Base-by-base conservation (phyloP, 2,888 invertebrate species). In the Sphinx pinastri region DNA sequence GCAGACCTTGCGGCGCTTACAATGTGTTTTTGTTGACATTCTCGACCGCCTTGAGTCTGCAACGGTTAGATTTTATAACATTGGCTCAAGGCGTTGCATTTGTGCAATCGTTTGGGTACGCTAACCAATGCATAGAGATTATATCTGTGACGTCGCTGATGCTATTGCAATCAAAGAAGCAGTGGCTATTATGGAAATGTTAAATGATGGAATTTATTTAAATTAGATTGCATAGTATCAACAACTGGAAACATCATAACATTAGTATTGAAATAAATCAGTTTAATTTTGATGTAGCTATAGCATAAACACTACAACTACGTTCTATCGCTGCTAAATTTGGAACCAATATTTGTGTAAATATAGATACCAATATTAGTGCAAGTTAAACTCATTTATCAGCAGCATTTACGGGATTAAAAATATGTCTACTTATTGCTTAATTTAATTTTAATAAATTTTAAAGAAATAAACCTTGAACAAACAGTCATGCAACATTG, bases 11-110 rank as follows among this genome's bases (percentile, higher is more conserved):
- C 13, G 19, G 12, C 19, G 16, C 19, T 19, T 58, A 58, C 58
- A 58, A 58, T 63, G 47, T 49, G 63, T 63, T 63, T 63, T 63
- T 63, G 63, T 63, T 63, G 63, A 63, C 63, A 63, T 63, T 63
- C 49, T 19, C 49, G 49, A 58, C 47, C 49, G 19, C 63, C 49
- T 63, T 63, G 63, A 63, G 13, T 19, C 4, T 19, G 19, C 16
- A 63, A 63, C 47, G 16, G 6, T 19, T 19, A 19, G 45, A 60
- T 47, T 47, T 49, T 63, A 19, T 14, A 55, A 19, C 49, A 47
- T 25, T 47, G 25, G 38, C 58, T 49, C 49, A 63, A 63, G 63
- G 63, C 16, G n/a, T 16, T 63, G 63, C 47, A 49, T 63, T 47
- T 49, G 13, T 13, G 19, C 49, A 49, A 63, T 63, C 47, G 45